Percentiles rank a stretch among this genome's conserved stretches.
Conservation (phyloP, 2,797 vertebrate genomes). For the Synaphobranchus kaupii region DNA sequence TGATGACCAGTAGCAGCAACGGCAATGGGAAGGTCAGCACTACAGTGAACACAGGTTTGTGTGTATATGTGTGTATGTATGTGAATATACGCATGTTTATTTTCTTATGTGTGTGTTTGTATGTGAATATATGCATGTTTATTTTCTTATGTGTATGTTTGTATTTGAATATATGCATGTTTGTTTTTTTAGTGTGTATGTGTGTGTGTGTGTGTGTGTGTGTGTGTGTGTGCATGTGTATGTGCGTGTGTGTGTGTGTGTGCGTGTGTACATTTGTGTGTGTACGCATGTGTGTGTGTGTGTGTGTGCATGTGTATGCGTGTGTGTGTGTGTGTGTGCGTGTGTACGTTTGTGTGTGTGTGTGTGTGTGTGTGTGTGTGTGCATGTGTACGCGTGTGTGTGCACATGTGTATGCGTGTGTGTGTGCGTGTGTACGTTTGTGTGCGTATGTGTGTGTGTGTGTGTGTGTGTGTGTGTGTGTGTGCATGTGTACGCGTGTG, state of each 20-base stretch:
- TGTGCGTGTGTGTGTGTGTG: not conserved
- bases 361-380: too few relatives aligned
- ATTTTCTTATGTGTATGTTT: not conserved
- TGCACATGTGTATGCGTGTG: too few relatives aligned
- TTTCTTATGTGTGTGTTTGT: not conserved
- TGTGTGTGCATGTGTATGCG: too few relatives aligned
- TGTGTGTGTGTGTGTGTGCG: conserved; percentile 24
- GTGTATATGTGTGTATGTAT: not conserved
- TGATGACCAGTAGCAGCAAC: not conserved
- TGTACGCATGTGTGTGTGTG: too few relatives aligned
- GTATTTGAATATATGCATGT: conserved; percentile 22
- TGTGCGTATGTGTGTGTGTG: too few relatives aligned
- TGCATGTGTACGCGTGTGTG: too few relatives aligned
- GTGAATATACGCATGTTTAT: conserved; percentile 5
- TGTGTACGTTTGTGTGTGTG: not conserved
- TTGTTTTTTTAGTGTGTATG: too few relatives aligned
- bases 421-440: too few relatives aligned
- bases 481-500: too few relatives aligned
- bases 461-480: too few relatives aligned
- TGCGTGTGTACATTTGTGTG: too few relatives aligned
- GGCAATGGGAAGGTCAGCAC: not conserved
- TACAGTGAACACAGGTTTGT: not conserved
- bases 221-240: conserved; percentile 19
- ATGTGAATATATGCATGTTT: not conserved
- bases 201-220: not conserved